Evolutionary conservation across 2,113 vertebrate species (phyloP), one percentile per base, ranked within the genome.

Genomic region (Rattus rattus): DNA sequence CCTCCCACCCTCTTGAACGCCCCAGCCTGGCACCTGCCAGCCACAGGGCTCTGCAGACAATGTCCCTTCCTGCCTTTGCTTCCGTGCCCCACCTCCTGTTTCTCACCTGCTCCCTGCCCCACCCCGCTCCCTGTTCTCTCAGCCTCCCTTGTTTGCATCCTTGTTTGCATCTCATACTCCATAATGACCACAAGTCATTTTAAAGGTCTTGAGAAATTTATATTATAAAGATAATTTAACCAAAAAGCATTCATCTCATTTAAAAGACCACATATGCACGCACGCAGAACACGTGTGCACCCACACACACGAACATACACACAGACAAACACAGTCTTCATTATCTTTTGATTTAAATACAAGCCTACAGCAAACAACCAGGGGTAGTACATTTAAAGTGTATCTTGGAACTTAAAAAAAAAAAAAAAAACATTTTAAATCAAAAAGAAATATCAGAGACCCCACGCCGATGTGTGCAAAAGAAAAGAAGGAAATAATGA

Each of bases 71-170:
- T 39, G 8, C 33, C 20, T 47, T 49, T 26, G 9, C 24, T 47
- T 17, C 39, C 4, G 19, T 4, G 2, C 85, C 26, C 39, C 2
- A 22, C 22, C 61, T 22, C 22, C n/a, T 0, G 39, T 2, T 0
- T 54, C 54, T 19, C 24, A 2, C 36, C 11, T 26, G 19, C 26
- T 26, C 19, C 47, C 70, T 7, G n/a, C n/a, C 70, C 12, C 3
- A 43, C 43, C 43, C 43, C 43, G 43, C n/a, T 7, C 22, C 11
- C 54, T 22, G 17, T 28, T 2, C 28, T 5, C 39, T 20, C 26
- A 1, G 3, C 33, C 70, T 47, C 19, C 28, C 6, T 61, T 54
- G 8, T 36, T 75, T 11, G 24, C 43, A 43, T 43, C 43, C n/a
- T n/a, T n/a, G n/a, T n/a, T n/a, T n/a, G n/a, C n/a, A 65, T 72